These are phyloP conservation scores for Morus bassanus DNA, from an alignment of 2,797 vertebrate species.

Conservation along the genomic window DNA sequence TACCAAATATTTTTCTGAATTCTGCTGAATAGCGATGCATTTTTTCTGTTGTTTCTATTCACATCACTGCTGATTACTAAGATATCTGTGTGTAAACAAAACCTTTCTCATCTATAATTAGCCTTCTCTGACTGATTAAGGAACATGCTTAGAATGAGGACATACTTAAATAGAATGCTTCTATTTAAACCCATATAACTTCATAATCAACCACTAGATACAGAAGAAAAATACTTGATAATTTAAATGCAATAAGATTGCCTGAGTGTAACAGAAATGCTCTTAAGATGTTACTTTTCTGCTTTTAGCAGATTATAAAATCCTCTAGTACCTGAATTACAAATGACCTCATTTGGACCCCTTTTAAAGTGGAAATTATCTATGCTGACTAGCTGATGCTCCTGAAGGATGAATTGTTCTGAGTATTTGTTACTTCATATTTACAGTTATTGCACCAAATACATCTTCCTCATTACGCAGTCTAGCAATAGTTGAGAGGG, in stretches of 20 bases:
- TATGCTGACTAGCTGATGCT: neutral
- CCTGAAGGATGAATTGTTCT: neutral
- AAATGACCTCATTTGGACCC: neutral
- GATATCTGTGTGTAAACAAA: conserved; percentile 67
- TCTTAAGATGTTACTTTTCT: conserved; percentile 33
- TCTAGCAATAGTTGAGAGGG: neutral
- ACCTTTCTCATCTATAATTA: conserved; percentile 69
- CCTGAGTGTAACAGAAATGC: conserved; percentile 4
- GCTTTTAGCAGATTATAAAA: conserved; percentile 19
- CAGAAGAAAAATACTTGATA: conserved; percentile 34
- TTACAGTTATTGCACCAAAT: neutral
- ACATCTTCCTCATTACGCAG: neutral
- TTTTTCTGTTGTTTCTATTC: conserved; percentile 67
- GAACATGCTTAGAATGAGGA: conserved; percentile 63
- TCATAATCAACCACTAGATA: conserved; percentile 49
- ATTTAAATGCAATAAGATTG: conserved; percentile 39
- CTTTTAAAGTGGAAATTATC: neutral
- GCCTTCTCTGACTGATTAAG: conserved; percentile 62
- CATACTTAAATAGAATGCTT: conserved; percentile 57
- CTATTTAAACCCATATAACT: conserved; percentile 55
- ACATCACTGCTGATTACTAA: conserved; percentile 62
- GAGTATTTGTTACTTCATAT: neutral
- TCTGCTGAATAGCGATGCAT: conserved; percentile 42
- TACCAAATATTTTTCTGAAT: conserved; percentile 42
- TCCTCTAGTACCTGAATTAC: neutral